Conservation (phyloP, 2,888 invertebrate genomes). For the Leuctra nigra region DNA sequence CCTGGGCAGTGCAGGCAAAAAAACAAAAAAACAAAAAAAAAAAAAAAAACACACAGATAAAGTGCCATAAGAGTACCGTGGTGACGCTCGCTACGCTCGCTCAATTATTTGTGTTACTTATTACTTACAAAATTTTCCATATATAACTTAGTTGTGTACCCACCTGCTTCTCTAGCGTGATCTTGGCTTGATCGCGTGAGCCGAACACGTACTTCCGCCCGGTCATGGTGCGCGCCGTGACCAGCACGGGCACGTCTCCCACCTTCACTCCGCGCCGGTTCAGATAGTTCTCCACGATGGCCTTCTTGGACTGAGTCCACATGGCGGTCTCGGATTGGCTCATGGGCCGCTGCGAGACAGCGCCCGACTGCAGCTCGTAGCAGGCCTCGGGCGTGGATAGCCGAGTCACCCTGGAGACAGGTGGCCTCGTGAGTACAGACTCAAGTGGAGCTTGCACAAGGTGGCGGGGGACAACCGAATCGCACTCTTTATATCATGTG, state of each 20-base stretch:
- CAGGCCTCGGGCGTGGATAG: neutral
- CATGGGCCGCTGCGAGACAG: neutral
- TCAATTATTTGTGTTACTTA: too few species aligned
- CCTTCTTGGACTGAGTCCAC: neutral
- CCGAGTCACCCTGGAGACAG: neutral
- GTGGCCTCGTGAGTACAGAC: too few species aligned
- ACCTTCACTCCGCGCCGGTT: conserved; percentile 72
- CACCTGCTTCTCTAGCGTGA: conserved; percentile 54
- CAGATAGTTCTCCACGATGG: conserved; percentile 47
- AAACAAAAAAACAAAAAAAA: too few species aligned
- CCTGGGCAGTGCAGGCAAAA: too few species aligned
- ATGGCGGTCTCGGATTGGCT: neutral
- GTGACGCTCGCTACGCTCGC: too few species aligned
- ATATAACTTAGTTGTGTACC: too few species aligned
- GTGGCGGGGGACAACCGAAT: too few species aligned
- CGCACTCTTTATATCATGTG: too few species aligned
- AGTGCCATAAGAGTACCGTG: too few species aligned
- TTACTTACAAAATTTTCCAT: too few species aligned
- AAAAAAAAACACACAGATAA: too few species aligned
- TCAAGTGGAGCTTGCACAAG: too few species aligned
- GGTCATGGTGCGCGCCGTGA: conserved; percentile 65
- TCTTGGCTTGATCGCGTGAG: conserved; percentile 52
- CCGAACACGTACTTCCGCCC: conserved; percentile 59
- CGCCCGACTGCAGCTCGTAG: neutral
- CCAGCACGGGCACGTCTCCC: conserved; percentile 55